Percentiles rank a stretch among this genome's conserved stretches.
Conservation (phyloP, 2,113 vertebrate species). For the Ageneiosus marmoratus region DNA sequence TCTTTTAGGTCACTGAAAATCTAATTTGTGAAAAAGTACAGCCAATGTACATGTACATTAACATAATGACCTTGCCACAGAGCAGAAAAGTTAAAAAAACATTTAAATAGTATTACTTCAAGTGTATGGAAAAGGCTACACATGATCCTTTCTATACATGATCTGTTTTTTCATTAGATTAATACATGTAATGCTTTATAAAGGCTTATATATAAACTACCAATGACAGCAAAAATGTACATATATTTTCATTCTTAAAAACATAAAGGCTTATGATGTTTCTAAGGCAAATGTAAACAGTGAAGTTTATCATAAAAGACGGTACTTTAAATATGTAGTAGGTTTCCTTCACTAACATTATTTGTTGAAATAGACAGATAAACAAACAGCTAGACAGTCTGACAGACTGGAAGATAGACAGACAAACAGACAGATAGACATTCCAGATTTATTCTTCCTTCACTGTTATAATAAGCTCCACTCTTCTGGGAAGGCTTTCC, state of each 20-base stretch:
- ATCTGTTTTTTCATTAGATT: neutral
- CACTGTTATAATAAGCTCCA: no score
- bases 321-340: neutral
- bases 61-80: neutral
- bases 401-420: neutral
- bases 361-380: neutral
- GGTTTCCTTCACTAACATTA: neutral
- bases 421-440: neutral
- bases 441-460: no score
- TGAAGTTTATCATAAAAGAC: neutral
- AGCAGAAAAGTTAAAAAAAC: neutral
- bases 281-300: neutral
- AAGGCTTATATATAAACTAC: neutral
- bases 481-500: no score
- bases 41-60: neutral
- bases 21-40: slow-evolving; percentile 4
- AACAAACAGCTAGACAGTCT: neutral
- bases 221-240: neutral
- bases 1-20: neutral
- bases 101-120: neutral
- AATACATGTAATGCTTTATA: neutral
- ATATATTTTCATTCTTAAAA: neutral
- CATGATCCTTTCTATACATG: neutral
- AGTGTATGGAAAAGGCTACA: neutral
- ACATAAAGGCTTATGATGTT: neutral